phyloP scores from a whole-genome alignment of 2,113 vertebrate species.

The Patagioenas fasciata region DNA sequence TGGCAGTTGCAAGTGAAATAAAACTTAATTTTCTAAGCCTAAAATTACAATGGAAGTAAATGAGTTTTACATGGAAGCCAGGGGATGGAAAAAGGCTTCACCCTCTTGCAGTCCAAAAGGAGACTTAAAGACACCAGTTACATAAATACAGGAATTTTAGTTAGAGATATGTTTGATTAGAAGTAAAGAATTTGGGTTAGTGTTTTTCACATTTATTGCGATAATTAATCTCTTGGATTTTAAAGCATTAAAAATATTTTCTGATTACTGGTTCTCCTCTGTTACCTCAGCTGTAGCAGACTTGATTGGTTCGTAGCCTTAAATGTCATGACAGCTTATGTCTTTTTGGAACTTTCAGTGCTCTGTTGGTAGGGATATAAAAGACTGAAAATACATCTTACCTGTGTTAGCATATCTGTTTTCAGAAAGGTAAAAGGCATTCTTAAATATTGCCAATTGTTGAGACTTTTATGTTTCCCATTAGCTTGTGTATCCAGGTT shows the following conservation, averaged over 20 bases:
- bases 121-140: neutral
- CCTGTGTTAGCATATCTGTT: neutral
- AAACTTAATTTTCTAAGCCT: neutral
- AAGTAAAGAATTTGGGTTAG: neutral
- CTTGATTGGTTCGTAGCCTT: neutral
- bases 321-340: neutral
- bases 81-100: neutral
- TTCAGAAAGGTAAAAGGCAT: neutral
- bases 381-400: neutral
- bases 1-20: neutral
- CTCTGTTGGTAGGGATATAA: neutral
- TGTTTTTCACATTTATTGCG: neutral
- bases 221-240: neutral
- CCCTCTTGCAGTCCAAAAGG: neutral
- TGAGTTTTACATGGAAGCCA: neutral
- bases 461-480: neutral
- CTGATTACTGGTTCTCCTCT: neutral
- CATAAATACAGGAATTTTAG: neutral
- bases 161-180: neutral
- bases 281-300: neutral
- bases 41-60: neutral
- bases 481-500: neutral
- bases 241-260: neutral
- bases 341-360: neutral
- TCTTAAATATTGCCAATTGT: neutral